Conservation (phyloP, 2,888 invertebrate genomes). For the Perdita meconis region DNA sequence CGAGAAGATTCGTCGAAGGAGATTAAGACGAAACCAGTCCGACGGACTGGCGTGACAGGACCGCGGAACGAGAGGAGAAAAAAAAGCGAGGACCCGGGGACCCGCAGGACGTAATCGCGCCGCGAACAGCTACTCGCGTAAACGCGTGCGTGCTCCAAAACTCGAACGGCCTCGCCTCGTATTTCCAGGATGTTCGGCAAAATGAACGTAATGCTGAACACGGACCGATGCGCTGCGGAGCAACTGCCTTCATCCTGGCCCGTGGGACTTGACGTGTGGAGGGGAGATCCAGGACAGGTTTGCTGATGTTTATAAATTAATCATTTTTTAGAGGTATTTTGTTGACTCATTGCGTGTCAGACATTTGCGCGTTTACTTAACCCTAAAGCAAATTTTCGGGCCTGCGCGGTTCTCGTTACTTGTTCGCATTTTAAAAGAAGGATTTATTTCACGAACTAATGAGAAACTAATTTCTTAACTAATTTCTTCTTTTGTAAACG, state of each 20-base stretch:
- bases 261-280: conserved; percentile 6
- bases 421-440: too few relatives aligned
- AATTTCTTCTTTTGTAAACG: too few relatives aligned
- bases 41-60: conserved; percentile 49
- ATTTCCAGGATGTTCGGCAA: conserved; percentile 27
- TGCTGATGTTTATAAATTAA: too few relatives aligned
- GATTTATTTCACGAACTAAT: too few relatives aligned
- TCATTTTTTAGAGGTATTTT: too few relatives aligned
- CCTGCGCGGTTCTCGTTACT: too few relatives aligned
- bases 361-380: too few relatives aligned
- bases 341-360: too few relatives aligned
- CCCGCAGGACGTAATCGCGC: conserved; percentile 47
- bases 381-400: too few relatives aligned
- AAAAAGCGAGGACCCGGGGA: conserved; percentile 17
- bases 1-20: conserved; percentile 69
- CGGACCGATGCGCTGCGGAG: conserved; percentile 3
- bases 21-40: conserved; percentile 74
- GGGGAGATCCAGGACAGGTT: too few relatives aligned
- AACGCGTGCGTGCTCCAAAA: conserved; percentile 37
- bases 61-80: not conserved
- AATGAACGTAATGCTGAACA: conserved; percentile 45
- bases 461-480: too few relatives aligned
- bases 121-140: conserved; percentile 56
- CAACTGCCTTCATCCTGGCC: not conserved
- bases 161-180: conserved; percentile 18